phyloP scores from a whole-genome alignment of 2,888 invertebrate genomes.

The Archips xylosteana region DNA sequence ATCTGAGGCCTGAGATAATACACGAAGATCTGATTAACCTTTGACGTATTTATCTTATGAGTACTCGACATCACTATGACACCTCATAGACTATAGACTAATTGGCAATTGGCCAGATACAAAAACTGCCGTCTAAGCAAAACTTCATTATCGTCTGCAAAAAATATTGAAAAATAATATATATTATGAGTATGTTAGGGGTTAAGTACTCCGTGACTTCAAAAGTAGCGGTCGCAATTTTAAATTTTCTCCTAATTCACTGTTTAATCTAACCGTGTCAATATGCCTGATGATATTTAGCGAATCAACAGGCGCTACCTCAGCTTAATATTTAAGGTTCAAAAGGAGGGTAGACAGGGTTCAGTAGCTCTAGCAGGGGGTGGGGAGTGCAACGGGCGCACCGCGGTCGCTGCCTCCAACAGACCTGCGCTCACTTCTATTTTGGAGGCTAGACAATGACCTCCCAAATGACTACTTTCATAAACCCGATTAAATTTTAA shows the following conservation, averaged over 20 bases:
- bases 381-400: constrained; percentile 84
- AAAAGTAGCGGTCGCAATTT: neutral
- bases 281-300: constrained; percentile 1
- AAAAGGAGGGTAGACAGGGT: constrained; percentile 51
- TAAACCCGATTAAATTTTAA: constrained; percentile 17
- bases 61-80: constrained; percentile 38
- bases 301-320: constrained; percentile 30
- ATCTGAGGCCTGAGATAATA: constrained; percentile 62
- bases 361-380: constrained; percentile 51
- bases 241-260: neutral
- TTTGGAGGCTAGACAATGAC: constrained; percentile 70
- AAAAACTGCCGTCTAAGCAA: neutral
- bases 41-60: constrained; percentile 44
- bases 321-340: constrained; percentile 1
- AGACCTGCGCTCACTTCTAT: constrained; percentile 63
- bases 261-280: constrained; percentile 7
- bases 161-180: neutral
- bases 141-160: neutral
- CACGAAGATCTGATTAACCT: constrained; percentile 60
- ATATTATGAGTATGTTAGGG: no score
- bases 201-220: neutral
- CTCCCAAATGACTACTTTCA: constrained; percentile 20
- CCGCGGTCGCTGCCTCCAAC: constrained; percentile 86
- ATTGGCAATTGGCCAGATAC: neutral
- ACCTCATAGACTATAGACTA: neutral